Evolutionary conservation across 2,797 vertebrate genomes (phyloP), one percentile per base, ranked within the genome.

Genomic region (Spinibarbus caldwelli): DNA sequence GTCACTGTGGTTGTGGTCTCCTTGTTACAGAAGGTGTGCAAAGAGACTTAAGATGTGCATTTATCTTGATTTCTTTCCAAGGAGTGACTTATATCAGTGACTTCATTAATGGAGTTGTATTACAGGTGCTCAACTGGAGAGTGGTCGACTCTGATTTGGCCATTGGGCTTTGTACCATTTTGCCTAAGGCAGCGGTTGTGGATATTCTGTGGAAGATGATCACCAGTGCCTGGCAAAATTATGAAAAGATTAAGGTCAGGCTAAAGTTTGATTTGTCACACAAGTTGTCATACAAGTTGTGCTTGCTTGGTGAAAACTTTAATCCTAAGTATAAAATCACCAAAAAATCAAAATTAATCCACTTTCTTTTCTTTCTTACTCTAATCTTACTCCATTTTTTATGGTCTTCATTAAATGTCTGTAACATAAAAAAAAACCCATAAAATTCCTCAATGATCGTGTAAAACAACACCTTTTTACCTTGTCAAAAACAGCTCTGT

Each of bases 51-150:
- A 49, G 14, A 34, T 76, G 31, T 21, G 23, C 36, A 23, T 8
- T 23, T 59, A 15, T 31, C 2, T 52, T 6, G 7, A 14, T 93
- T 77, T 92, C 87, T 8, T 14, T 82, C 15, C 10, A n/a, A 59
- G 19, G 29, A 31, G 5, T 41, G 0, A 10, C 21, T 21, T 26
- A 21, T 36, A 29, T 72, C 41, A 49, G 5, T 83, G 7, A 49
- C 2, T 23, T 75, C 10, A 14, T 75, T 31, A 31, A 64, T 26
- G 45, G 34, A 29, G 34, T 3, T 84, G 10, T 72, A 3, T 87
- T 81, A 1, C 70, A 99, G 98, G 96, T 99, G 68, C 97, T 99
- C 76, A 99, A 97, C 91, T 98, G 97, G 93, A 97, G 95, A 73
- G 87, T 95, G 86, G 95, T 99, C 1, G 98, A 99, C 84, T 96